Percentiles rank a stretch among this genome's conserved stretches.
phyloP scores from a whole-genome alignment of 1,140 invertebrate species.

The Bombus soroeensis region DNA sequence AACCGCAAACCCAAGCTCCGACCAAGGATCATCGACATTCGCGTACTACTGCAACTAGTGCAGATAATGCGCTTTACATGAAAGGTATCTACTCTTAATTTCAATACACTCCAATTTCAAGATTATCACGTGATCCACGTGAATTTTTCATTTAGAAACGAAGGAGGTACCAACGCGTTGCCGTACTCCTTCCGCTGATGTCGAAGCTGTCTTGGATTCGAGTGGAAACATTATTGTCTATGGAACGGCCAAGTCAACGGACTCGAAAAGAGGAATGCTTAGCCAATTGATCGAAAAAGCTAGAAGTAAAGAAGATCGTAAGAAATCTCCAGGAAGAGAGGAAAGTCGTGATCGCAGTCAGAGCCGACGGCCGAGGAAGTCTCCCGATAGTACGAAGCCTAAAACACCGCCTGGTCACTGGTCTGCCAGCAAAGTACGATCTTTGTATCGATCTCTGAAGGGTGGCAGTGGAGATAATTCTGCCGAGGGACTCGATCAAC shows the following conservation, averaged over 20 bases:
- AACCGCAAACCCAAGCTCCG: slow-evolving; percentile 68
- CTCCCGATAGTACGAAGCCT: slow-evolving; percentile 81
- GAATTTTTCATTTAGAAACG: slow-evolving; percentile 65
- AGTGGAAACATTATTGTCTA: slow-evolving; percentile 81
- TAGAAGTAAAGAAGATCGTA: slow-evolving; percentile 82
- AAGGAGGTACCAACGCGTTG: slow-evolving; percentile 79
- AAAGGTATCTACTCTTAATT: slow-evolving; percentile 74
- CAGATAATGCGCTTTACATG: slow-evolving; percentile 80
- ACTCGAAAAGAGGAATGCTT: slow-evolving; percentile 81
- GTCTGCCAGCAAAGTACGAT: slow-evolving; percentile 78
- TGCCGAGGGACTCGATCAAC: slow-evolving; percentile 74
- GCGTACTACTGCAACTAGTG: slow-evolving; percentile 72
- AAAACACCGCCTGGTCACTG: slow-evolving; percentile 80
- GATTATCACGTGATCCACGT: background rate
- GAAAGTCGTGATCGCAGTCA: slow-evolving; percentile 78
- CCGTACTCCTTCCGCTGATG: slow-evolving; percentile 75
- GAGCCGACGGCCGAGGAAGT: slow-evolving; percentile 79
- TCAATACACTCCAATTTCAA: background rate
- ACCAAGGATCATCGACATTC: slow-evolving; percentile 79
- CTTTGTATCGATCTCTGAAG: slow-evolving; percentile 77
- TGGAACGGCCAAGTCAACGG: slow-evolving; percentile 74
- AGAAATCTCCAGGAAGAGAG: slow-evolving; percentile 81
- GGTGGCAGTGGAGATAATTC: slow-evolving; percentile 71
- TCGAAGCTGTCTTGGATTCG: slow-evolving; percentile 78
- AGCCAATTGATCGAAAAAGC: slow-evolving; percentile 85